phyloP scores from a whole-genome alignment of 2,888 invertebrate species.

The Xestia ashworthii region DNA sequence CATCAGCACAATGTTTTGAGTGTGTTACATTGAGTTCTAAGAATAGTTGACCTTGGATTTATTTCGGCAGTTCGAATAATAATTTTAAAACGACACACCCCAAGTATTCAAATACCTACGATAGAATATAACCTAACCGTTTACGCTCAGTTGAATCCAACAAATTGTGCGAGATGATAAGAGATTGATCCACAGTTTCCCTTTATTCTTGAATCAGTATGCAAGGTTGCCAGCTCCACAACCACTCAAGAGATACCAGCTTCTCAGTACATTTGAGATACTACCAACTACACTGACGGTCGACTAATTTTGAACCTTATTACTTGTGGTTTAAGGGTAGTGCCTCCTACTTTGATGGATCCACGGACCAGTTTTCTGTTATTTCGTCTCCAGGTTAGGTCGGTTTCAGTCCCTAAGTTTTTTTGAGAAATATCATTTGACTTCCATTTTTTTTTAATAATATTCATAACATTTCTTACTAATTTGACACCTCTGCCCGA shows the following conservation, averaged over 20 bases:
- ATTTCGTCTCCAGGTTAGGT: neutral
- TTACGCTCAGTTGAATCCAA: slow-evolving; percentile 54
- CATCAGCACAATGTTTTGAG: too few species aligned
- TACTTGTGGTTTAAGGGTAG: neutral
- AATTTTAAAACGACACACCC: slow-evolving; percentile 5
- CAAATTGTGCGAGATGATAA: slow-evolving; percentile 61
- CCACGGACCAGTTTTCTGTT: slow-evolving; percentile 15
- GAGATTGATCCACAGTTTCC: slow-evolving; percentile 53
- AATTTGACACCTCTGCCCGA: too few species aligned
- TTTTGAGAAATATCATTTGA: too few species aligned
- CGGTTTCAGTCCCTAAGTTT: too few species aligned
- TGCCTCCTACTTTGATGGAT: slow-evolving; percentile 6
- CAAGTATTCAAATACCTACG: slow-evolving; percentile 8
- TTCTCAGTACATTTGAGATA: slow-evolving; percentile 26
- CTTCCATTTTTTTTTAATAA: too few species aligned
- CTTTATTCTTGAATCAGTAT: slow-evolving; percentile 62
- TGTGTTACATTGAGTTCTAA: too few species aligned
- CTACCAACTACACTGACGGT: too few species aligned
- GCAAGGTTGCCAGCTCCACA: slow-evolving; percentile 49
- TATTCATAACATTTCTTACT: too few species aligned
- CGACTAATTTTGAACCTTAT: too few species aligned
- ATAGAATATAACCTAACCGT: slow-evolving; percentile 16
- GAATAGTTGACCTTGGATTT: neutral
- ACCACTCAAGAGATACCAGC: slow-evolving; percentile 40
- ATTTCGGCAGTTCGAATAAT: neutral